These are phyloP conservation scores for Caenorhabditis sp. DNA, from an alignment of 2,888 invertebrate species.

Conservation along the genomic window DNA sequence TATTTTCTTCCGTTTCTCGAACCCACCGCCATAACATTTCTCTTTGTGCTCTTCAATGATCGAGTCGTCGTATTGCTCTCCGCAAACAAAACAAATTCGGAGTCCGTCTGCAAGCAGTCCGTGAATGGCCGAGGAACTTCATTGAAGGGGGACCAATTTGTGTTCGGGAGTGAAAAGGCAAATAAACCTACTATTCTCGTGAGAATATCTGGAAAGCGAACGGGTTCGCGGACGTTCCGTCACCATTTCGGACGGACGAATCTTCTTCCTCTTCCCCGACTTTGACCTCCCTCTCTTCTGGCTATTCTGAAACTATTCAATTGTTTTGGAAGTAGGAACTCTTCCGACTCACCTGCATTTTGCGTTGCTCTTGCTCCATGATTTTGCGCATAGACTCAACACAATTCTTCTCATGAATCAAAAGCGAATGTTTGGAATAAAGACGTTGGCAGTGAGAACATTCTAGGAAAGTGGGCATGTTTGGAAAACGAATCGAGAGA, in stretches of 20 bases:
- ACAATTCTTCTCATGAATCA: conserved; percentile 49
- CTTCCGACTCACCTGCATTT: conserved; percentile 8
- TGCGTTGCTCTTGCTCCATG: conserved; percentile 28
- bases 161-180: neutral
- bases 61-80: conserved; percentile 47
- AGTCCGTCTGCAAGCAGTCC: conserved; percentile 49
- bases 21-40: conserved; percentile 46
- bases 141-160: too few species aligned
- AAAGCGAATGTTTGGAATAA: conserved; percentile 49
- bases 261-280: conserved; percentile 30
- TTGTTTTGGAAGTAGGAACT: neutral
- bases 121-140: too few species aligned
- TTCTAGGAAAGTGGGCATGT: conserved; percentile 52
- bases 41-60: conserved; percentile 49
- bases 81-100: conserved; percentile 59
- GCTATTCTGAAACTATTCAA: conserved; percentile 6
- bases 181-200: conserved; percentile 25
- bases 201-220: conserved; percentile 35
- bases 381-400: conserved; percentile 30
- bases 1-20: neutral
- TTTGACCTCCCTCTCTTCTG: conserved; percentile 35
- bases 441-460: conserved; percentile 45
- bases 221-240: conserved; percentile 33
- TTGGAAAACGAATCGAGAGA: neutral
- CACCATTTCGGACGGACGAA: conserved; percentile 13